Evolutionary conservation across 92 coral and sea anemone genomes (phyloP), one percentile per base, ranked within the genome.

Genomic region (Porites evermanni): DNA sequence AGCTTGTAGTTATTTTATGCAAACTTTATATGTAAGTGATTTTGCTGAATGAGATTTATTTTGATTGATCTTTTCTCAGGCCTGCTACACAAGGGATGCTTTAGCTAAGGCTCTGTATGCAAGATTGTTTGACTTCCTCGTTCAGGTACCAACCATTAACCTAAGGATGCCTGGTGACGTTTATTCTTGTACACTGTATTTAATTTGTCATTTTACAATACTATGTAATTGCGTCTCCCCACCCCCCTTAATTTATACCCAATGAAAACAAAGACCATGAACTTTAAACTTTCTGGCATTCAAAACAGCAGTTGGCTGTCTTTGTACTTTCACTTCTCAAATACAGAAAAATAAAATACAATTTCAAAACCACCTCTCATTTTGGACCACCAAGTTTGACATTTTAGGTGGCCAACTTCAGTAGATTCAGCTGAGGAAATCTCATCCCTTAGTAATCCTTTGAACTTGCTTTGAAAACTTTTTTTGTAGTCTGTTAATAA

Each of bases 71-170:
- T 72, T 50, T 29, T 32, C 67, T 1, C 69, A 95, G 98, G 98
- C 98, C 2, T 93, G 95, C 66, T 97, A 95, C 90, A 97, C 99
- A 12, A 93, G 99, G 79, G 99, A 97, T 86, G 99, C 99, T 0
- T 84, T 97, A 67, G 88, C 99, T 7, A 97, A 97, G 78, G 97
- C 98, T 65, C 80, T 97, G 74, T 97, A 97, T 74, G 69, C 98
- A 64, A 97, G 99, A 84, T 83, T 97, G 63, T 97, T 97, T 89
- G 98, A 97, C 75, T 97, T 70, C 63, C 94, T 97, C 19, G 99
- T 97, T 69, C 96, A 90, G 94, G 99, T 97, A 88, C 16, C 0
- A 71, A 67, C 29, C 72, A 12, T 6, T 65, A 4, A 53, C 14
- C 24, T 64, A 23, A 50, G 16, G 61, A 11, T 11, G 61, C 16